phyloP scores from a whole-genome alignment of 64 coral and sea anemone genomes.

The Catalaphyllia jardinei region DNA sequence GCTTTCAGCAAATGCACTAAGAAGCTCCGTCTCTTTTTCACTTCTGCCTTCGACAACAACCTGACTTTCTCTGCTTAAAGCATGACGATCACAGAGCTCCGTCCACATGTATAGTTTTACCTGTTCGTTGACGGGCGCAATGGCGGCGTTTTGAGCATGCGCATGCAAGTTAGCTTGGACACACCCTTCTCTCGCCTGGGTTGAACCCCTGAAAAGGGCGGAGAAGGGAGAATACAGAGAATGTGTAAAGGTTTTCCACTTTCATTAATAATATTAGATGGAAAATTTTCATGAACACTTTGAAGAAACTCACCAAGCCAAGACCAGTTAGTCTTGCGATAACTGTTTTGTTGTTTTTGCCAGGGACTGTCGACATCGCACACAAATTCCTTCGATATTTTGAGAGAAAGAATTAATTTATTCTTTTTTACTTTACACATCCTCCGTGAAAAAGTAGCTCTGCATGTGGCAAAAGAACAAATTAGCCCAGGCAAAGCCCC shows the following conservation, averaged over 20 bases:
- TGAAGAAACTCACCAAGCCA: conserved; percentile 51
- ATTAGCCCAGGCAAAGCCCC: conserved; percentile 16
- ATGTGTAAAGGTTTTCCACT: conserved; percentile 17
- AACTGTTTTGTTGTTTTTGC: not conserved
- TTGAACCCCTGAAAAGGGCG: conserved; percentile 5
- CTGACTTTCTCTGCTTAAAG: not conserved
- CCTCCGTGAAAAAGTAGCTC: conserved; percentile 25
- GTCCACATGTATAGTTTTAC: conserved; percentile 18
- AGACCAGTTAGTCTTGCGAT: conserved; percentile 29
- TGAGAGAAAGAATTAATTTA: conserved; percentile 5
- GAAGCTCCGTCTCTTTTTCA: conserved; percentile 10
- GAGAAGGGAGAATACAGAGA: conserved; percentile 14
- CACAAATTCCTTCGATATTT: conserved; percentile 55
- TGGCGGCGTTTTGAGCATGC: not conserved
- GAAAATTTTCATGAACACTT: too few relatives aligned
- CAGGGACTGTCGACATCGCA: conserved; percentile 43
- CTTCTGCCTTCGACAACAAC: conserved; percentile 22
- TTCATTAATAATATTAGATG: conserved; percentile 27
- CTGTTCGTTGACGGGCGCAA: conserved; percentile 1
- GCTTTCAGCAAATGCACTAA: conserved; percentile 8
- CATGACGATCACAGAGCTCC: not conserved
- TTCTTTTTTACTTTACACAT: not conserved
- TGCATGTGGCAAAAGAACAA: conserved; percentile 24
- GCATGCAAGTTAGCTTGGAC: conserved; percentile 11
- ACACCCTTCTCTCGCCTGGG: conserved; percentile 3